Base-by-base conservation (phyloP, 92 coral and sea anemone species). In the Bergia puertoricense region DNA sequence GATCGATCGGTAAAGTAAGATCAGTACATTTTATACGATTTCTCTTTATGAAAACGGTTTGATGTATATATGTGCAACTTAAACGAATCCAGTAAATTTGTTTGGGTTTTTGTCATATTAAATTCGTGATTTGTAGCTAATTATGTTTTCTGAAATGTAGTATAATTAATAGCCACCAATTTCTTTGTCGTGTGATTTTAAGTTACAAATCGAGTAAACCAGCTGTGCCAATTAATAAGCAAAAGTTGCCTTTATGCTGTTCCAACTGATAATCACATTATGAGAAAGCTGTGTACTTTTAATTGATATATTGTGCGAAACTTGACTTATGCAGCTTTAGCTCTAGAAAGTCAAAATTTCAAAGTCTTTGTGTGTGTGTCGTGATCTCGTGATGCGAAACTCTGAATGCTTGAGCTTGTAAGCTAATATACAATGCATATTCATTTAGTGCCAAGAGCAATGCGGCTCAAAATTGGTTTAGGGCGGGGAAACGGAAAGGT, bases 221-320 rank as follows among this genome's bases (percentile, higher is more conserved):
- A 84, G 87, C 87, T 84, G 79, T 84, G 87, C 14, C 36, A 22
- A 45, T 65, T 14, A 82, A 36, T 37, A 67, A 4, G 6, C 22
- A n/a, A 42, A n/a, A 14, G 69, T 30, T 50, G 10, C 7, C 62
- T 82, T 68, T 68, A 2, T 76, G 23, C 86, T 5, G n/a, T 16
- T 10, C n/a, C 14, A 57, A 50, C 38, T 44, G 77, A n/a, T 82
- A 69, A 69, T 68, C 20, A 8, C 30, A 30, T 6, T 69, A 69
- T 23, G 44, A 84, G 65, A 82, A 46, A 38, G 4, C 48, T 84
- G 37, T 84, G 79, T 69, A 69, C 66, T 10, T 30, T 10, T 46
- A 6, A 44, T 68, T 37, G 36, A 30, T 2, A 5, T 71, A 20
- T 68, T 84, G 22, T 44, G 46, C 22, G 30, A 48, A 84, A 15